Conservation (phyloP, 2,113 vertebrate genomes). For the Siniperca knerii region DNA sequence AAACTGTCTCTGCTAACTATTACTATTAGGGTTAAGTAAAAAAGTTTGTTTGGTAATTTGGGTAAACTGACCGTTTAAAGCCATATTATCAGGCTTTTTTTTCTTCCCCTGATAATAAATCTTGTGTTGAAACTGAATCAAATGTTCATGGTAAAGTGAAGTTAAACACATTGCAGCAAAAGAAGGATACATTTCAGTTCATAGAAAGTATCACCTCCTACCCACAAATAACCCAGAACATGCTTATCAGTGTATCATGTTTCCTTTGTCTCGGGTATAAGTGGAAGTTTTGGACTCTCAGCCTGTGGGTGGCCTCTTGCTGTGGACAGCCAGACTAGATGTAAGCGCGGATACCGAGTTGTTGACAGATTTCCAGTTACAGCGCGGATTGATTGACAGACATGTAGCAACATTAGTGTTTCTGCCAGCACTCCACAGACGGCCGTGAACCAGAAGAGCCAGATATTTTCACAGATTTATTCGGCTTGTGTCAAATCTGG, state of each 20-base stretch:
- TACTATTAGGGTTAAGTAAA: neutral
- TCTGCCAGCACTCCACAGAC: neutral
- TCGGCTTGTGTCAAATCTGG: slow-evolving; percentile 36
- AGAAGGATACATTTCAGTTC: neutral
- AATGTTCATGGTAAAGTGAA: neutral
- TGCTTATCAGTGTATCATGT: neutral
- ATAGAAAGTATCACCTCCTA: neutral
- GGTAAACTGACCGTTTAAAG: neutral
- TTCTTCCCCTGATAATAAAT: neutral
- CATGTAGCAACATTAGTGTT: neutral
- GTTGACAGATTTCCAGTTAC: slow-evolving; percentile 46
- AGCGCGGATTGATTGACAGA: slow-evolving; percentile 41
- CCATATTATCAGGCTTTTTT: neutral
- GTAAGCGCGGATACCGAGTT: slow-evolving; percentile 25
- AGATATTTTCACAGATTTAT: slow-evolving; percentile 62
- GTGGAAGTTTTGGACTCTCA: slow-evolving; percentile 6
- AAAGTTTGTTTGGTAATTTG: neutral
- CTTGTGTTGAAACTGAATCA: neutral
- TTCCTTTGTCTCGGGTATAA: neutral
- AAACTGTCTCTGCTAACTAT: neutral
- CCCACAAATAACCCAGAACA: neutral
- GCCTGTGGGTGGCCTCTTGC: slow-evolving; percentile 42
- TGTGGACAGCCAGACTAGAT: slow-evolving; percentile 50
- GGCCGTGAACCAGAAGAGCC: slow-evolving; percentile 54
- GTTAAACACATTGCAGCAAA: neutral